Evolutionary conservation across 2,113 vertebrate species (phyloP), one percentile per base, ranked within the genome.

Genomic region (Pseudorasbora parva): DNA sequence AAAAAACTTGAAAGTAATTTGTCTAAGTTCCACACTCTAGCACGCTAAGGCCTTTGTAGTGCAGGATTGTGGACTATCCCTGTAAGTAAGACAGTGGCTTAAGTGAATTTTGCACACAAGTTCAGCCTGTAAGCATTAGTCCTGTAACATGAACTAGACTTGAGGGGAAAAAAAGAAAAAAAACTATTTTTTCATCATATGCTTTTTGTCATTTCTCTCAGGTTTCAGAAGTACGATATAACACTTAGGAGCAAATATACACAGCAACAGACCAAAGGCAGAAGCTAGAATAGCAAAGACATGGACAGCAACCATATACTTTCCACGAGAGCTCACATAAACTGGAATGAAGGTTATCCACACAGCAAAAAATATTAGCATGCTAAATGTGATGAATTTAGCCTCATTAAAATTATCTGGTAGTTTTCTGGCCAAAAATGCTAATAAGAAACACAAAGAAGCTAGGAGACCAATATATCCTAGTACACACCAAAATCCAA

Each of bases 361-460:
- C 23, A 92, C 91, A 1, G 90, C 91, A 81, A 89, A 91, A 78
- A 92, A 91, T 49, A 92, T 91, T 0, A 92, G 80, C 89, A 92
- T 90, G 71, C 91, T 92, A 43, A 92, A 92, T 27, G 91, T 92
- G 62, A 92, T 92, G 30, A 88, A 90, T 75, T 90, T 92, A 8
- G 91, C 91, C 71, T 91, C 91, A 4, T 92, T 92, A 66, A 91
- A 92, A 57, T 88, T 90, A 68, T 92, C 91, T 0, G 91, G 91
- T 17, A 92, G 79, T 81, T 90, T 91, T 51, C 91, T 85, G 71
- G 88, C 91, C 23, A 92, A 76, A 81, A 92, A 91, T 1, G 91
- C 91, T 7, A 88, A 71, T 5, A 91, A 47, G 83, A 92, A 91
- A 49, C 90, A 91, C 81, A 89, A 60, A 51, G 75, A 90, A 25